Evolutionary conservation across 2,797 vertebrate genomes (phyloP).

Genomic region (Tadarida brasiliensis): DNA sequence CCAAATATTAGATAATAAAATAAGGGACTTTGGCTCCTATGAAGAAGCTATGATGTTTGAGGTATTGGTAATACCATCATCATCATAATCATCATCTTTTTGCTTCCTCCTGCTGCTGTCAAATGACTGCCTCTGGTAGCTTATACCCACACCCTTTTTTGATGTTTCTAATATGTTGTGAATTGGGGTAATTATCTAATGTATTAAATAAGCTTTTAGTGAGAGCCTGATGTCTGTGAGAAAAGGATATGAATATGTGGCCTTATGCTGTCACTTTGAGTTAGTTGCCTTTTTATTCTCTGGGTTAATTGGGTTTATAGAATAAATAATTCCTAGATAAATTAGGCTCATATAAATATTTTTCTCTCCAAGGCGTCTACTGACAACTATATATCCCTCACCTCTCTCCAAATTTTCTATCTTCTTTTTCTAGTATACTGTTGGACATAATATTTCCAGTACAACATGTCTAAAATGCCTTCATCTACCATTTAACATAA

Average conservation of each 20-base stretch:
- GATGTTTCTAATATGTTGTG: slow-evolving; percentile 28
- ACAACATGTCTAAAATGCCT: no score
- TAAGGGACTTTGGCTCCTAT: neutral
- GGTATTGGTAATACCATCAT: neutral
- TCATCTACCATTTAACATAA: neutral
- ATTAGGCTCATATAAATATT: slow-evolving; percentile 6
- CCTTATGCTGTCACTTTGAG: slow-evolving; percentile 11
- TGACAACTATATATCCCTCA: neutral
- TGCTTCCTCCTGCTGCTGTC: neutral
- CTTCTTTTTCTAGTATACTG: neutral
- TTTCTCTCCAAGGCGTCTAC: neutral
- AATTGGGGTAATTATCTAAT: slow-evolving; percentile 6
- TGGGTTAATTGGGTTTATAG: slow-evolving; percentile 25
- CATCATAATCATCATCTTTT: neutral
- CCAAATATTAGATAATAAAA: neutral
- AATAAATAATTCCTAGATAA: slow-evolving; percentile 1
- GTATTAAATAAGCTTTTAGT: neutral
- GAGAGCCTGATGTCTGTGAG: neutral
- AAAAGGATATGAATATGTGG: neutral
- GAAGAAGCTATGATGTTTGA: neutral
- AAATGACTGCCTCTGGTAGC: neutral
- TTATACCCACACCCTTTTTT: neutral
- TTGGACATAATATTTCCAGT: neutral
- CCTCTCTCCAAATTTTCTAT: neutral
- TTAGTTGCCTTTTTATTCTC: slow-evolving; percentile 30